A percentile compares a stretch with the other conserved stretches of the same genome.
Conservation (phyloP, 2,888 invertebrate species). For the Protodeltote pygarga region DNA sequence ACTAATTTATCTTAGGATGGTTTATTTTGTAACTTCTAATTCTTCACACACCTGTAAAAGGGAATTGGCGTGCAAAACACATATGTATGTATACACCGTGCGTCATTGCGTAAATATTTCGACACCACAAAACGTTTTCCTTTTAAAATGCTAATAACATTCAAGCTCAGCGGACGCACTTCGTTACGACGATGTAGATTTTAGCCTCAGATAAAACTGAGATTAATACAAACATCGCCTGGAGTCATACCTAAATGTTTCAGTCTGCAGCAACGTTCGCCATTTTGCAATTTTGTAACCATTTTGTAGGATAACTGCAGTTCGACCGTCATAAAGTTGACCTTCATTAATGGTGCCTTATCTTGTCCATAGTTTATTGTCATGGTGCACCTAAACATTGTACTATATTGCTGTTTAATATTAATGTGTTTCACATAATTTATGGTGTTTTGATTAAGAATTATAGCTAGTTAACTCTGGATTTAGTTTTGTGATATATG, state of each 20-base stretch:
- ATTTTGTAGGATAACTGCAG: conserved; percentile 32
- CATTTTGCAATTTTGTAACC: conserved; percentile 33
- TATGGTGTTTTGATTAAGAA: conserved; percentile 37
- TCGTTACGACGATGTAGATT: conserved; percentile 24
- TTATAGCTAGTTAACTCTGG: conserved; percentile 2
- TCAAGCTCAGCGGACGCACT: conserved; percentile 19
- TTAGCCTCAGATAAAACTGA: conserved; percentile 26
- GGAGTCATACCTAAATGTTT: conserved; percentile 15
- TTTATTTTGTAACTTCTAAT: not conserved
- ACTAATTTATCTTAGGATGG: not conserved
- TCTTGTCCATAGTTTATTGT: conserved; percentile 48
- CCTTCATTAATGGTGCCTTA: conserved; percentile 52
- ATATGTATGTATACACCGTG: conserved; percentile 25
- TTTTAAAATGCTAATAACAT: conserved; percentile 42
- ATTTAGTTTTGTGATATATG: conserved; percentile 6
- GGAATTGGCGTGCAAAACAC: conserved; percentile 16
- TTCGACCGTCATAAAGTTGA: conserved; percentile 54
- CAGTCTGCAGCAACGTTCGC: conserved; percentile 32
- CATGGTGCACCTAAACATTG: conserved; percentile 37
- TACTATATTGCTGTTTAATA: conserved; percentile 43
- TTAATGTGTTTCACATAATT: conserved; percentile 43
- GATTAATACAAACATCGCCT: conserved; percentile 27
- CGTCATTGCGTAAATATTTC: conserved; percentile 44
- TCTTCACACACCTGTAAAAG: conserved; percentile 12
- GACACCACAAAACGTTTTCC: conserved; percentile 20